phyloP scores from a whole-genome alignment of 2,888 invertebrate genomes.

The Rotaria macrura region DNA sequence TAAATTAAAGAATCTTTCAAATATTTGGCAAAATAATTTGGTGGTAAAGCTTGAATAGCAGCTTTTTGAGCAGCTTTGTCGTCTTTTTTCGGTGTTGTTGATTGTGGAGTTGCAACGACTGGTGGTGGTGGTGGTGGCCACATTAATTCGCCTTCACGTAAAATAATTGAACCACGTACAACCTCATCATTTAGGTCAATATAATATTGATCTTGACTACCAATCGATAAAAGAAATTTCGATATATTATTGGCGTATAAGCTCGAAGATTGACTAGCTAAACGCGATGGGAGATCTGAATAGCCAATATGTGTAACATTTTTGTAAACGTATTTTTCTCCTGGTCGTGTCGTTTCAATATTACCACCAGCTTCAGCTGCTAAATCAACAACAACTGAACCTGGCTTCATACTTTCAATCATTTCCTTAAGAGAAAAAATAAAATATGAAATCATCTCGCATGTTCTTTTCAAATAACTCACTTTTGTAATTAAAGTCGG shows the following conservation, averaged over 20 bases:
- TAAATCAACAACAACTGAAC: slow-evolving; percentile 76
- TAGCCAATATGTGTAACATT: slow-evolving; percentile 74
- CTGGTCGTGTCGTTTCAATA: slow-evolving; percentile 68
- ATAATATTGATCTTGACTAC: slow-evolving; percentile 63
- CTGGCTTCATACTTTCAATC: slow-evolving; percentile 69
- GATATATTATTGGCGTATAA: slow-evolving; percentile 81
- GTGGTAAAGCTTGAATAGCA: neutral
- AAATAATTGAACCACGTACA: slow-evolving; percentile 68
- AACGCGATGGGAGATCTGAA: slow-evolving; percentile 70
- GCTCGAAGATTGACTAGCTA: slow-evolving; percentile 74
- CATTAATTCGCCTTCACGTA: slow-evolving; percentile 53
- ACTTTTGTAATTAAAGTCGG: slow-evolving; percentile 65
- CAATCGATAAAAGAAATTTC: slow-evolving; percentile 70
- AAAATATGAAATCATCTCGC: neutral
- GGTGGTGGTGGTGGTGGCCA: slow-evolving; percentile 37
- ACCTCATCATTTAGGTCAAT: slow-evolving; percentile 75
- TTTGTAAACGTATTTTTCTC: slow-evolving; percentile 63
- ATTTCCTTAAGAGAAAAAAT: slow-evolving; percentile 56
- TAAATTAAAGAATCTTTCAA: slow-evolving; percentile 44
- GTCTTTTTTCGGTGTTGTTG: slow-evolving; percentile 35
- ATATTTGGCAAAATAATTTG: slow-evolving; percentile 46
- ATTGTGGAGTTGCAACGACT: slow-evolving; percentile 40
- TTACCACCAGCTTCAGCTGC: slow-evolving; percentile 81
- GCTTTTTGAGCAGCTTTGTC: neutral
- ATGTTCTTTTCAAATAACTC: neutral